phyloP scores from a whole-genome alignment of 2,888 invertebrate genomes.

The Ligdia adustata region DNA sequence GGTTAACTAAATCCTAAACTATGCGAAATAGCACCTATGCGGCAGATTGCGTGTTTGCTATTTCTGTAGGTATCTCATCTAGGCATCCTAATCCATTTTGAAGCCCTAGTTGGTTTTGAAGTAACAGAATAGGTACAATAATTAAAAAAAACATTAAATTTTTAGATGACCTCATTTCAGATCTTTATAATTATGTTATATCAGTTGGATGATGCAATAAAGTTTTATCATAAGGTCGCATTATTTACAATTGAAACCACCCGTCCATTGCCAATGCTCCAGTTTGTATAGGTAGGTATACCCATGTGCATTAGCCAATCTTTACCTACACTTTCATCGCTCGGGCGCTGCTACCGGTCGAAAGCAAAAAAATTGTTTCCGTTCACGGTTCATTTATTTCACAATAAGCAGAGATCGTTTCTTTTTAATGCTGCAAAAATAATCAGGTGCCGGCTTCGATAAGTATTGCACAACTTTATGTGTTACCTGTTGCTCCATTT shows the following conservation, averaged over 20 bases:
- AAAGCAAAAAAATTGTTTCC: constrained; percentile 52
- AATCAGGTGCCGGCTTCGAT: constrained; percentile 33
- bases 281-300: constrained; percentile 9
- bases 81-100: no score
- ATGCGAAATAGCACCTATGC: no score
- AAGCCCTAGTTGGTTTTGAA: no score
- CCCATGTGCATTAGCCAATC: constrained; percentile 17
- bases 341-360: constrained; percentile 29
- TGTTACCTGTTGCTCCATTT: constrained; percentile 36
- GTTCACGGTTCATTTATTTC: constrained; percentile 58
- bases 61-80: no score
- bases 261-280: constrained; percentile 9
- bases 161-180: no score
- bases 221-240: background rate
- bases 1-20: background rate
- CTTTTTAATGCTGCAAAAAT: constrained; percentile 30
- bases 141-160: no score
- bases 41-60: no score
- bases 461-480: constrained; percentile 44
- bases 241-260: constrained; percentile 7
- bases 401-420: constrained; percentile 36
- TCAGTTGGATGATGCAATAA: background rate
- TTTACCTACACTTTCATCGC: constrained; percentile 39
- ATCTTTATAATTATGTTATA: no score
- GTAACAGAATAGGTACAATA: no score